Base-by-base conservation (phyloP, 2,113 vertebrate genomes). In the Lophius piscatorius region DNA sequence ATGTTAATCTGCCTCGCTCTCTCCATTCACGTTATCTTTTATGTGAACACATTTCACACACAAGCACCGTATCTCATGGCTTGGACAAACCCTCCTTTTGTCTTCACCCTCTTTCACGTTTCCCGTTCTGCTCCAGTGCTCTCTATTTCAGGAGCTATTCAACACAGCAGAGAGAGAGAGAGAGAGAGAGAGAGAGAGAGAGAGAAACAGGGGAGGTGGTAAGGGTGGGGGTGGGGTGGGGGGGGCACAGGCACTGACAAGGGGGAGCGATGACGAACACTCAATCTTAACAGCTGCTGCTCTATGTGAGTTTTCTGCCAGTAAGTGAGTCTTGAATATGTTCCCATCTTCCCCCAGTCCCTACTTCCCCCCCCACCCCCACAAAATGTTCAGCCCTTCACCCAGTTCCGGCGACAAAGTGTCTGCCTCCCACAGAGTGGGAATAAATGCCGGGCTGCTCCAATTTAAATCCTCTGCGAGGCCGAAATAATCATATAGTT, bases 71-170 rank as follows among this genome's bases (percentile, higher is more conserved):
- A 81, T 85, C 68, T 62, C 59, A 24, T 80, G 73, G 62, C 54
- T 33, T 26, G 2, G 54, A 69, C 65, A 74, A 1, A 10, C 61
- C 44, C 36, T 59, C 22, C n/a, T 22, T 67, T 69, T 76, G 56
- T 80, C 39, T 17, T 5, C n/a, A 4, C 31, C 9, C 6, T 41
- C 60, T 68, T 77, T 70, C 75, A 72, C 74, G 38, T 64, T 85
- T 57, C 56, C 59, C 63, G 59, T 72, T 62, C 24, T 11, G 38
- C 77, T 65, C 48, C 66, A 70, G 35, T 38, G 47, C 49, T 50
- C 83, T 84, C 81, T 70, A 70, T 82, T 86, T 78, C 84, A 87
- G 62, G 72, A 78, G 56, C 64, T 78, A 77, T 78, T 81, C 33
- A 48, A 42, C 40, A 33, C 29, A 51, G 65, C 74, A 78, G 60